These are phyloP conservation scores for Bombus confusus DNA, from an alignment of 1,140 invertebrate genomes.

Conservation along the genomic window DNA sequence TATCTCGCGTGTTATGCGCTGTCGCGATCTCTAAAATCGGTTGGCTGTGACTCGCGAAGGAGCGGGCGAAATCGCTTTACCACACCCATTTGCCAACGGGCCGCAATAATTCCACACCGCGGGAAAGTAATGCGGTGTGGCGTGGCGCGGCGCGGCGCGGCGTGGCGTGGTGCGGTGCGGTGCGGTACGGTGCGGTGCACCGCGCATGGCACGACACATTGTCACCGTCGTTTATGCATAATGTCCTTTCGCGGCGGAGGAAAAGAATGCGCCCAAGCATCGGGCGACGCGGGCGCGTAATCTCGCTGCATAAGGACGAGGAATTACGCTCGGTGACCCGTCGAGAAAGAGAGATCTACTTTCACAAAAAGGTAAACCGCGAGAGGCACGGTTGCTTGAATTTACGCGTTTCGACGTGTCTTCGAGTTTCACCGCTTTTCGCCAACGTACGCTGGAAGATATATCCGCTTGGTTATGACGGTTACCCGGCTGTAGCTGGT, in stretches of 20 bases:
- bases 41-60: not conserved
- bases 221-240: slow-evolving; percentile 25
- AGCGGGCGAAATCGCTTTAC: slow-evolving; percentile 27
- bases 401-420: slow-evolving; percentile 42
- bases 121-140: slow-evolving; percentile 20
- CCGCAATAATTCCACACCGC: slow-evolving; percentile 29
- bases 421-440: slow-evolving; percentile 51
- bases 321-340: slow-evolving; percentile 40
- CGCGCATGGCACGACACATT: not conserved
- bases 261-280: slow-evolving; percentile 14
- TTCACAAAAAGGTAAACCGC: slow-evolving; percentile 52
- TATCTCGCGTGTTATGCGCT: not conserved
- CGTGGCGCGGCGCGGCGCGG: not conserved
- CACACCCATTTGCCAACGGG: slow-evolving; percentile 28
- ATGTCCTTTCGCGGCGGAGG: slow-evolving; percentile 23
- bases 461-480: not conserved
- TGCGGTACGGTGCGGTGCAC: not conserved
- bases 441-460: not conserved
- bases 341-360: slow-evolving; percentile 45
- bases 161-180: not conserved
- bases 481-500: not conserved
- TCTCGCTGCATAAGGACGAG: slow-evolving; percentile 44
- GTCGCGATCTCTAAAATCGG: slow-evolving; percentile 4
- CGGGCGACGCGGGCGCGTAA: not conserved
- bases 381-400: slow-evolving; percentile 33